Evolutionary conservation across 2,113 vertebrate genomes (phyloP).

Genomic region (Hystrix brachyura): DNA sequence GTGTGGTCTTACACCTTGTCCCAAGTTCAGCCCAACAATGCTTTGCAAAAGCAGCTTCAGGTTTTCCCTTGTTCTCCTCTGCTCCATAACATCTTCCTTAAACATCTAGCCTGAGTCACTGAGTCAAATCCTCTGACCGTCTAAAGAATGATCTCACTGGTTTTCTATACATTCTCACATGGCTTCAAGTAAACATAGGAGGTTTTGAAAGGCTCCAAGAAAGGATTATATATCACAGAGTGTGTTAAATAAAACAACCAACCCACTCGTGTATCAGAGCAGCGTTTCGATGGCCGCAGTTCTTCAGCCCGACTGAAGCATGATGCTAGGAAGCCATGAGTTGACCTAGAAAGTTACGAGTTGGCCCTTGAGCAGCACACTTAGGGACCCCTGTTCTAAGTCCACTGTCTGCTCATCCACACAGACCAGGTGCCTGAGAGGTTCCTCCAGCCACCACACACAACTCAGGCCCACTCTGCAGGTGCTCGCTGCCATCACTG

Average conservation of each 20-base stretch:
- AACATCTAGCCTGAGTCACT: not conserved
- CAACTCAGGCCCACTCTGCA: not conserved
- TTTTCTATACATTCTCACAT: not conserved
- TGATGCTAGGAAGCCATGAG: not conserved
- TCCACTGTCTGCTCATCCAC: not conserved
- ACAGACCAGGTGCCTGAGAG: not conserved
- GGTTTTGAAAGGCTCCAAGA: not conserved
- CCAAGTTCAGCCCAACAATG: not conserved
- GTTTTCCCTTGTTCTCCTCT: not conserved
- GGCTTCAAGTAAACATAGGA: not conserved
- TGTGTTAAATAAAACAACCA: not conserved
- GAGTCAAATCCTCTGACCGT: not conserved
- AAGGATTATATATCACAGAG: not conserved
- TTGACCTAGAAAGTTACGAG: not conserved
- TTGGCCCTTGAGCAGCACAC: not conserved
- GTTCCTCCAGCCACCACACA: not conserved
- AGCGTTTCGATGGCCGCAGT: not conserved
- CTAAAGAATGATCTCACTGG: not conserved
- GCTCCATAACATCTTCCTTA: not conserved
- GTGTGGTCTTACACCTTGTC: not conserved
- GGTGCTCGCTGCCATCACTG: not conserved
- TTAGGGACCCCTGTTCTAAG: not conserved
- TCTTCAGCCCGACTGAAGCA: not conserved
- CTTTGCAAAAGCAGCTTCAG: not conserved
- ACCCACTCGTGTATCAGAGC: not conserved